Evolutionary conservation across 2,797 vertebrate species (phyloP), one percentile per base, ranked within the genome.

Genomic region (Sebastes glaucus): DNA sequence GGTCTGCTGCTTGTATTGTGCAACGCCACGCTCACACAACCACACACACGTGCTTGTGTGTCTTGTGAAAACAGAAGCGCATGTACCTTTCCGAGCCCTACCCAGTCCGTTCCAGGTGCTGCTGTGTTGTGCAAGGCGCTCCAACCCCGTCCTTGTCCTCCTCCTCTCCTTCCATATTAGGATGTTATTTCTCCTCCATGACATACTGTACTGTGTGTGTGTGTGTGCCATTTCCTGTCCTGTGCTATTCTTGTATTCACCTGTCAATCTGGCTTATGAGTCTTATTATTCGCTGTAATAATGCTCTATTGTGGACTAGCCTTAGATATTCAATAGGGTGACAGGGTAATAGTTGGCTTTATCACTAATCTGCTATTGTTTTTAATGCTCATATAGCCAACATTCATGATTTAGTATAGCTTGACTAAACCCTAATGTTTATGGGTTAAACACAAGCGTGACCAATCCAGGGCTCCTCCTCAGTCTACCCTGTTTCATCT

Each of bases 1-100:
- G 68, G 89, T 92, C 90, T 86, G 42, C 76, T 23, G 69, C 80
- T 68, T 74, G 85, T 80, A 77, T 93, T 95, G 93, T 92, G 93
- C 84, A 95, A 94, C 52, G 85, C 68, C 71, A 52, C 1, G 18
- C 68, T 83, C 59, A 4, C 69, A 57, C 61, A 42, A 73, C 53
- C 61, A 23, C 33, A 30, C 13, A 25, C 42, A 49, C 30, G 14
- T 8, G 14, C 55, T 13, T 61, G 56, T 81, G 42, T 64, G 82
- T 28, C 5, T n/a, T 67, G 71, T 79, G 23, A 74, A 88, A 86
- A 73, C 75, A 78, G 60, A 62, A 49, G 42, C 46, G 49, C 53
- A 77, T 57, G 61, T 73, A 35, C 79, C 83, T 71, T 78, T 78
- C 71, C 8, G 23, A 78, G 84, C 79, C 81, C 64, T 25, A 30